These are phyloP conservation scores for Anisognathus igniventris DNA, from an alignment of 2,797 vertebrate genomes.

Conservation along the genomic window DNA sequence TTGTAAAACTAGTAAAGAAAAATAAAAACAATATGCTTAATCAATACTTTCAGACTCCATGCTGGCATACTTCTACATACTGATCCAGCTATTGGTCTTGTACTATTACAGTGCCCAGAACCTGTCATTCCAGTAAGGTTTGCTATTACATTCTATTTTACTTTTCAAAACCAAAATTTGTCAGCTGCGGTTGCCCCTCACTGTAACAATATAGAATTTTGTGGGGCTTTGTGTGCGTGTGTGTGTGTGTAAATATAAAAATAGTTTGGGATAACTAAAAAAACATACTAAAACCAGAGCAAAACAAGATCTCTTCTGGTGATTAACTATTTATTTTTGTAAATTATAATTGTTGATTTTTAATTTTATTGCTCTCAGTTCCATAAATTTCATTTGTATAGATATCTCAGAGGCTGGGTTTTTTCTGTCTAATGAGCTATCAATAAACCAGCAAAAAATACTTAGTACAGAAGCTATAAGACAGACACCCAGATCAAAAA, in stretches of 20 bases:
- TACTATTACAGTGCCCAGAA: not conserved
- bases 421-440: not conserved
- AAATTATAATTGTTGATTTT: not conserved
- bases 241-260: not conserved
- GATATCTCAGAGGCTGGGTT: not conserved
- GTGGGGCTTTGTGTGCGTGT: not conserved
- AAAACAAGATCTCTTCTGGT: not conserved
- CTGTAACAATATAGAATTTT: not conserved
- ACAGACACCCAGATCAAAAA: not conserved
- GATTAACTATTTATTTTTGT: not conserved
- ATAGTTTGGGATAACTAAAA: not conserved
- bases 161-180: not conserved
- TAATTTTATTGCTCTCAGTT: not conserved
- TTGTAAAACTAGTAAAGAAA: slow-evolving; percentile 89
- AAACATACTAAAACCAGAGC: not conserved
- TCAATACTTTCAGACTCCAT: not conserved
- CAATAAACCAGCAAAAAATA: not conserved
- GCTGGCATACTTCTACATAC: not conserved
- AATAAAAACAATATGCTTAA: not conserved
- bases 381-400: not conserved
- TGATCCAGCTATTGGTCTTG: not conserved
- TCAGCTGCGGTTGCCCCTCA: not conserved
- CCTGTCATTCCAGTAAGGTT: not conserved
- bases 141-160: not conserved
- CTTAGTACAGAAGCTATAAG: not conserved